Conservation (phyloP, 2,113 vertebrate species). For the Gnathonemus longibarbis region DNA sequence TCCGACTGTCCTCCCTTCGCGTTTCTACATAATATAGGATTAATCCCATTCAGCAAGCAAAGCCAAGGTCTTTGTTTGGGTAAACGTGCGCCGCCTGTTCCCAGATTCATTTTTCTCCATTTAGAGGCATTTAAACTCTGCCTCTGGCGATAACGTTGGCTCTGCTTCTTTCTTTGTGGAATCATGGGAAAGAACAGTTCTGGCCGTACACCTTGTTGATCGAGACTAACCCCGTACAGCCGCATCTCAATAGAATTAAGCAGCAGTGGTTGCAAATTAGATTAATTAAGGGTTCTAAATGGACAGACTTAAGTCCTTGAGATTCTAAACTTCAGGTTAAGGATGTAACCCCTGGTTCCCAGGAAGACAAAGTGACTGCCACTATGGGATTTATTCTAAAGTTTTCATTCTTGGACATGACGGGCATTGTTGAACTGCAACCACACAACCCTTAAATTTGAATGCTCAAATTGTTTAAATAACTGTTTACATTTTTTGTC, state of each 20-base stretch:
- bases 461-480: neutral
- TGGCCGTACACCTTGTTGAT: slow-evolving; percentile 20
- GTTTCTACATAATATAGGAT: slow-evolving; percentile 35
- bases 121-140: slow-evolving; percentile 14
- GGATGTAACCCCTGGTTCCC: slow-evolving; percentile 16
- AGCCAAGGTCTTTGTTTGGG: slow-evolving; percentile 28
- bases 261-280: slow-evolving; percentile 17
- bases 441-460: neutral
- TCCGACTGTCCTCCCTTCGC: slow-evolving; percentile 39
- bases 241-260: slow-evolving; percentile 4
- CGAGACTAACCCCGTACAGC: slow-evolving; percentile 18
- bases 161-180: neutral
- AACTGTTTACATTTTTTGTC: neutral
- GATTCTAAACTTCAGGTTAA: slow-evolving; percentile 22
- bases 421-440: neutral
- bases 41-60: slow-evolving; percentile 37
- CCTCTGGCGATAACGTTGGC: neutral
- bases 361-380: neutral
- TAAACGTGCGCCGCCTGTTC: slow-evolving; percentile 20
- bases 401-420: neutral
- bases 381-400: neutral
- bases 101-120: slow-evolving; percentile 24
- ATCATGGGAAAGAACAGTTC: slow-evolving; percentile 21
- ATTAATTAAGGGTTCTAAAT: slow-evolving; percentile 24
- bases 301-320: slow-evolving; percentile 18